Base-by-base conservation (phyloP, 2,113 vertebrate genomes). In the Oceanites oceanicus region DNA sequence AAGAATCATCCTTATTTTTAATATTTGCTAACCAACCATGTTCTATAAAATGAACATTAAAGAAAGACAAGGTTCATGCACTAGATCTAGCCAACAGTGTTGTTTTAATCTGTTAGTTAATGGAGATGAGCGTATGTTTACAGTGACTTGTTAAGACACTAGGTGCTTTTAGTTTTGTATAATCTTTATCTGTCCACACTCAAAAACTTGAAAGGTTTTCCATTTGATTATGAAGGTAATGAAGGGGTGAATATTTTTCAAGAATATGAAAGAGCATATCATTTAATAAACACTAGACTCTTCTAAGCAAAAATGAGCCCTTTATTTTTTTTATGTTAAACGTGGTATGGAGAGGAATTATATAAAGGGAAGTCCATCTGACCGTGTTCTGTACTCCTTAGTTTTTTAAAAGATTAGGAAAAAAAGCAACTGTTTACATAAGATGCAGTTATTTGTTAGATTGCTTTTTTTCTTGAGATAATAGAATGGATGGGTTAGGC, bases 391-490 rank as follows among this genome's bases (percentile, higher is more conserved):
- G 27, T 49, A 40, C 27, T 82, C 34, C 7, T 45, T 53, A 62
- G 45, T 65, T 91, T 89, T 82, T 42, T 22, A 85, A 75, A 94
- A 30, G 56, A 73, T 94, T 65, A 81, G 25, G 63, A 4, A n/a
- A 55, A 58, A 44, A 26, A 11, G 1, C 34, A 75, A 30, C n/a
- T 52, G 25, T 87, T 94, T 59, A 36, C 56, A 15, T 82, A n/a
- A 78, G 36, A 52, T 89, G 70, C 62, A 63, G 38, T 86, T 84
- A 75, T 74, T 92, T 79, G 74, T 68, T 90, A 61, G 61, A 52
- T 88, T 95, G 72, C 17, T 36, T 73, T 88, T 81, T 68, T 92
- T 27, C 29, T 38, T 36, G 30, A 74, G 66, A 32, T 23, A 50
- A 42, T 42, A 49, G 52, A 94, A 75, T 0, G 16, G 36, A n/a